Evolutionary conservation across 2,113 vertebrate species (phyloP).

Genomic region (Myxocyprinus asiaticus): DNA sequence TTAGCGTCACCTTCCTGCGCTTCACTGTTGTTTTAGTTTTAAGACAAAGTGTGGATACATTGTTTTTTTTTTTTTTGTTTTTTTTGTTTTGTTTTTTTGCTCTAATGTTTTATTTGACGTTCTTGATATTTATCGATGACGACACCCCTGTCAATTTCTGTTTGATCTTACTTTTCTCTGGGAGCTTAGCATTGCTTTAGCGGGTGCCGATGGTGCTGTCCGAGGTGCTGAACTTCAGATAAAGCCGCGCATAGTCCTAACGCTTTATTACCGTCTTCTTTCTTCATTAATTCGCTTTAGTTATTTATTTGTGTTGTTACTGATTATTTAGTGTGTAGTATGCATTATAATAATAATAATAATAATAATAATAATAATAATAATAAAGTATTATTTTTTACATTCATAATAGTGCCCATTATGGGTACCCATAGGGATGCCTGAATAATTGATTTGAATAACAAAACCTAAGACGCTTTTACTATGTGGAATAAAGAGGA

Average conservation of each 20-base stretch:
- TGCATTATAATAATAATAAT: too few species aligned
- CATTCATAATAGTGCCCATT: too few species aligned
- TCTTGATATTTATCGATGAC: neutral
- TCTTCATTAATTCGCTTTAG: neutral
- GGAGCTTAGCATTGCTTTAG: neutral
- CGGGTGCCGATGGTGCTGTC: constrained; percentile 34
- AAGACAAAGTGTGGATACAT: neutral
- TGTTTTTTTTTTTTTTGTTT: neutral
- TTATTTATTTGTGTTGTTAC: too few species aligned
- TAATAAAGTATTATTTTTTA: too few species aligned
- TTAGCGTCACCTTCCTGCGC: constrained; percentile 41
- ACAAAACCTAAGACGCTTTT: too few species aligned
- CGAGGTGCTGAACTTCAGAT: constrained; percentile 48
- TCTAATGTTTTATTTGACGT: neutral
- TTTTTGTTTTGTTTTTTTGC: neutral
- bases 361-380: too few species aligned
- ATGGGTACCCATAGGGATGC: too few species aligned
- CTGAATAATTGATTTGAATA: too few species aligned
- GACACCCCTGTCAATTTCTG: neutral
- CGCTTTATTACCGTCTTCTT: neutral
- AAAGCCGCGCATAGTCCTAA: neutral
- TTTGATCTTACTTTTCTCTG: neutral
- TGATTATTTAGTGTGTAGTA: too few species aligned
- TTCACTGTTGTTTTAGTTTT: neutral
- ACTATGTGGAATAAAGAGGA: too few species aligned